Base-by-base conservation (phyloP, 2,888 invertebrate genomes). In the Meandrusa payeni region DNA sequence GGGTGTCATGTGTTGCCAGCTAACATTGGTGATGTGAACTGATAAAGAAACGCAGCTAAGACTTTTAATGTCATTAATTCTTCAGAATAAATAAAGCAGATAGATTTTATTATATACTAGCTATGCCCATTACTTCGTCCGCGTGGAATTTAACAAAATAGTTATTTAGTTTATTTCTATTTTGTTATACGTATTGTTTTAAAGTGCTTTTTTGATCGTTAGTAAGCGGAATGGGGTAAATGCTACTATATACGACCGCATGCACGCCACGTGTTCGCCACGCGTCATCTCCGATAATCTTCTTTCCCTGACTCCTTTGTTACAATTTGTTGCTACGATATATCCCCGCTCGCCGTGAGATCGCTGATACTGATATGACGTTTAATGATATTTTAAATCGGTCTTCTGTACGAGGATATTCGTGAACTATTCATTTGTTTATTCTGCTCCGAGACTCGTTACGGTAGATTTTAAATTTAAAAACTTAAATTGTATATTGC, bases 311-410 rank as follows among this genome's bases (percentile, higher is more conserved):
- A 69, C 64, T 75, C 76, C 76, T 86, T 86, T 87, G 86, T 86
- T 83, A 78, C 82, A 85, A 85, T 83, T 86, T 85, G 85, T 81
- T 78, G 69, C 57, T 64, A 60, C 62, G 72, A 74, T 79, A 74
- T 69, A 66, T 67, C 68, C 57, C 64, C 58, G 29, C 51, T 62
- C 67, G 78, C 74, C 69, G 67, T 65, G 70, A 74, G 85, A 87
- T 85, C 71, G 51, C 56, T 65, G 62, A 70, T 70, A 71, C 74
- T 70, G 85, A 85, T 86, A 85, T 75, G 75, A 75, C 64, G 57
- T 69, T 69, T 85, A 85, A 86, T 83, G 85, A 86, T 83, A 81
- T 86, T 86, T 85, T 83, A 79, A 86, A 83, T 78, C 81, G 70
- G 72, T 72, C 73, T 67, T 76, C 64, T 61, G 67, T 66, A 75